Percentiles rank a stretch among this genome's conserved stretches.
phyloP scores from a whole-genome alignment of 2,797 vertebrate species.

The Cottoperca gobio region DNA sequence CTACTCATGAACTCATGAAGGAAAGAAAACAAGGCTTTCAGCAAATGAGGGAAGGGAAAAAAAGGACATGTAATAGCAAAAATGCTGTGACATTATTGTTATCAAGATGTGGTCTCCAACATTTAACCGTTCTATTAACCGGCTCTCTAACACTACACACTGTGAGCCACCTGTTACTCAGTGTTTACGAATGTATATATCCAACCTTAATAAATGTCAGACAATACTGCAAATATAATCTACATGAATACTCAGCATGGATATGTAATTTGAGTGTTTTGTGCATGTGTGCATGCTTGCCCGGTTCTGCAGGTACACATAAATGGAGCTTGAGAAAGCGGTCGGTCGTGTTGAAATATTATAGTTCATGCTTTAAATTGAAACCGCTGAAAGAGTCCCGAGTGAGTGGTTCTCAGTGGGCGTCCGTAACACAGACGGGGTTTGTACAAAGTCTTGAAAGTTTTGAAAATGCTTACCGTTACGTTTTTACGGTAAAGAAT shows the following conservation, averaged over 20 bases:
- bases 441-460: too few species aligned
- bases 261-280: background rate
- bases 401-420: background rate
- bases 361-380: background rate
- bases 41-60: too few species aligned
- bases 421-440: background rate
- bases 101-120: background rate
- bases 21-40: too few species aligned
- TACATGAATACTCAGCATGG: background rate
- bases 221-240: background rate
- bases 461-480: too few species aligned
- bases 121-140: background rate
- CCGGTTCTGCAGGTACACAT: background rate
- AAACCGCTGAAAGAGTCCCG: background rate
- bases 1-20: too few species aligned
- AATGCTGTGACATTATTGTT: background rate
- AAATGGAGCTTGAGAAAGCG: background rate
- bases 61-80: too few species aligned
- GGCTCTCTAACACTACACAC: too few species aligned
- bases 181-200: background rate
- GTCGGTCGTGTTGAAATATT: background rate
- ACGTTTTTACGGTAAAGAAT: too few species aligned
- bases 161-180: background rate
- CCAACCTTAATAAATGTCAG: background rate
- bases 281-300: background rate